Evolutionary conservation across 2,888 invertebrate genomes (phyloP), one percentile per base, ranked within the genome.

Genomic region (Cerastis leucographa): DNA sequence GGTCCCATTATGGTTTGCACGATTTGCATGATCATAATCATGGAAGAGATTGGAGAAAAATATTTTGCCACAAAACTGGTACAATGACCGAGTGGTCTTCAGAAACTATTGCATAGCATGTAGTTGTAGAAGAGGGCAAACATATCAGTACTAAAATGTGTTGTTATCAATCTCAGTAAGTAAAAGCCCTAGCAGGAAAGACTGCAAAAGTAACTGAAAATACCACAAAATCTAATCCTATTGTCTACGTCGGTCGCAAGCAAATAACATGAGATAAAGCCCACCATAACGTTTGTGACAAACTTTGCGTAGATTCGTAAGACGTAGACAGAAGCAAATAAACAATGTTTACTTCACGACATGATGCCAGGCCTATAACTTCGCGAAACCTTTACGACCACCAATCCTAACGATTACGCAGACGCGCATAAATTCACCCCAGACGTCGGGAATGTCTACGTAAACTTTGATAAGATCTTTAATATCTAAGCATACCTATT

Each of bases 341-440:
- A 79, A 85, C 65, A 81, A 81, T 78, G 71, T 78, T 81, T 77
- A 71, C 61, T 69, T 44, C 71, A 66, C 81, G 67, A 68, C 49
- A 78, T 71, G 54, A 65, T 74, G 66, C 71, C 74, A 72, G 68
- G 40, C 64, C 67, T 35, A 77, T 82, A 73, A 85, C 65, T 74
- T 77, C 80, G 80, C 67, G 69, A 54, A 72, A 83, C 81, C 81
- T 87, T 85, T 81, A 88, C 85, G 81, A 84, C 74, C 81, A 76
- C 29, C 46, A 67, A 75, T 62, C n/a, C 51, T 73, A 67, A 74
- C 51, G 56, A 71, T 79, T 76, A 49, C 44, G 71, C 73, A 70
- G 73, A 74, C 68, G 77, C 74, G 84, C 74, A 85, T 85, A 83
- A 88, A 90, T 84, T 84, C 77, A 77, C 71, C 64, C n/a, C 61